phyloP scores from a whole-genome alignment of 2,888 invertebrate species.

The Trissolcus brochymenae region DNA sequence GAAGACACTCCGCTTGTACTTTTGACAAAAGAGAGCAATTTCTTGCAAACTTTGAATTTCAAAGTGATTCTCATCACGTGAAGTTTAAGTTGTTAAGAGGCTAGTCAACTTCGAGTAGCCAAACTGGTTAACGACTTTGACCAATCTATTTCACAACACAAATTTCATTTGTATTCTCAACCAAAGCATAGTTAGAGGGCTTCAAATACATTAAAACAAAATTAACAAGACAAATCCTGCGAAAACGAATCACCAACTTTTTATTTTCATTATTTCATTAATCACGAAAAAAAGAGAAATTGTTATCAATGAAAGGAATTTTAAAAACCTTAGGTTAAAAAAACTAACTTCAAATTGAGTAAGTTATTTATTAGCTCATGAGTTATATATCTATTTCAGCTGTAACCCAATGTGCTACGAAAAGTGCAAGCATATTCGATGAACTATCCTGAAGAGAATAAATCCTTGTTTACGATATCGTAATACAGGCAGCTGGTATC shows the following conservation, averaged over 20 bases:
- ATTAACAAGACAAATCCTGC: constrained; percentile 4
- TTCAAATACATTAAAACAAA: constrained; percentile 11
- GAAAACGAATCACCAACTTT: too few relatives aligned
- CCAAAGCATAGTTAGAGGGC: constrained; percentile 16
- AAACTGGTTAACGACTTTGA: constrained; percentile 45
- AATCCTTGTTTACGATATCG: too few relatives aligned
- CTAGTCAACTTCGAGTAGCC: constrained; percentile 30
- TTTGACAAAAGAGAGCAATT: constrained; percentile 13
- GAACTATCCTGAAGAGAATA: too few relatives aligned
- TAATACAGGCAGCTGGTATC: too few relatives aligned
- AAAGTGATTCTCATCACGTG: constrained; percentile 45
- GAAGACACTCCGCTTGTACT: constrained; percentile 6
- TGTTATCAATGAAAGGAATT: too few relatives aligned
- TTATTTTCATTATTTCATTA: too few relatives aligned
- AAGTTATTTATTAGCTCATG: background rate
- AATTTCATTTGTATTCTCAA: constrained; percentile 40
- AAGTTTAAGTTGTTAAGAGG: constrained; percentile 43
- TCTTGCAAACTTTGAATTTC: constrained; percentile 18
- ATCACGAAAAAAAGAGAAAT: too few relatives aligned
- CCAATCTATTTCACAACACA: constrained; percentile 34
- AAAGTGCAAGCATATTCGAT: too few relatives aligned
- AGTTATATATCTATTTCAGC: too few relatives aligned
- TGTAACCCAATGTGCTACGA: too few relatives aligned
- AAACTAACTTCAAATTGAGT: too few relatives aligned
- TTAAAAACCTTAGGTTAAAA: too few relatives aligned